Percentiles rank a stretch among this genome's conserved stretches.
Conservation (phyloP, 2,797 vertebrate genomes). For the Danio tinwini region DNA sequence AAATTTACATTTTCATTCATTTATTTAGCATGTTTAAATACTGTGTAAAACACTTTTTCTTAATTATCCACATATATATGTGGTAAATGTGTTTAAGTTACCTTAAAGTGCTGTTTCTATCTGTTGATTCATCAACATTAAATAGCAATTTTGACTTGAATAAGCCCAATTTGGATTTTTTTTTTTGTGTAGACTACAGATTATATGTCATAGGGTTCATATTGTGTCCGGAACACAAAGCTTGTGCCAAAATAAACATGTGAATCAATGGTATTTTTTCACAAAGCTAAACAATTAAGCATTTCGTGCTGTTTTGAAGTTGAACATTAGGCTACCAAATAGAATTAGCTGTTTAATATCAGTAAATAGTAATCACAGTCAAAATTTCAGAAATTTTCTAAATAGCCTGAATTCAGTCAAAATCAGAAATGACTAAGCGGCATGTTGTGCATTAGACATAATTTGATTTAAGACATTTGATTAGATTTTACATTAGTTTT, state of each 20-base stretch:
- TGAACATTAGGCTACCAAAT: not conserved
- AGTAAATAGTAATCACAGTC: not conserved
- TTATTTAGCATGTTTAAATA: too few species aligned
- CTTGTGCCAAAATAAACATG: not conserved
- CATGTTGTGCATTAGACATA: not conserved
- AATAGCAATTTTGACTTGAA: not conserved
- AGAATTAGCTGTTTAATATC: not conserved
- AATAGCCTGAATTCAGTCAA: not conserved
- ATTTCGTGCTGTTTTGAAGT: not conserved
- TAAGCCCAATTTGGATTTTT: not conserved
- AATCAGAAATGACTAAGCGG: not conserved
- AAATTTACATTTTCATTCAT: not conserved
- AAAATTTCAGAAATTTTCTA: not conserved
- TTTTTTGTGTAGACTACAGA: not conserved
- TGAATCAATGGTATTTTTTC: slow-evolving; percentile 17
- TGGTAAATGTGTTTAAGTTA: not conserved
- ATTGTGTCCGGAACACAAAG: not conserved
- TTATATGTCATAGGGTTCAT: not conserved
- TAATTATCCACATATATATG: too few species aligned
- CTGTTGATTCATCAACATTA: not conserved
- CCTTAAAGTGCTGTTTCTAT: not conserved
- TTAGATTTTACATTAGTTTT: not conserved
- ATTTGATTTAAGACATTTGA: not conserved
- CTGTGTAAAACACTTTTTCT: too few species aligned
- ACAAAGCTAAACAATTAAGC: not conserved